Base-by-base conservation (phyloP, 1,140 invertebrate genomes). In the Dolichoris vasculosae region DNA sequence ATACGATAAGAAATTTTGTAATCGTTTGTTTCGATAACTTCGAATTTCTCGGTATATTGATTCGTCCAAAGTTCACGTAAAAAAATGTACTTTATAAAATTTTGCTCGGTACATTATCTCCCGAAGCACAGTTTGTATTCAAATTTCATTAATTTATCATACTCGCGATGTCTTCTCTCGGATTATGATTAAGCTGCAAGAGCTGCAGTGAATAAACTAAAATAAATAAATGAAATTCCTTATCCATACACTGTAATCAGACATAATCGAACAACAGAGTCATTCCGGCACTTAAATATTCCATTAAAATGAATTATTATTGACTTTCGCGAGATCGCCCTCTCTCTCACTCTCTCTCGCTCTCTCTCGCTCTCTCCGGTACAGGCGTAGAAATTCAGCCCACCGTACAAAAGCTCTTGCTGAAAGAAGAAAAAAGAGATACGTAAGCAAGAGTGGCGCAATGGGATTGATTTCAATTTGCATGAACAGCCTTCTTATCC, bases 381-480 rank as follows among this genome's bases (percentile, higher is more conserved):
- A 71, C 11, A 32, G 30, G 75, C 46, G 48, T 0, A 35, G 30
- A 77, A 77, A 77, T n/a, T 63, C 59, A 63, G 30, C 11, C 30
- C 7, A n/a, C 59, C 59, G 30, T 63, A 63, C 59, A 35, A 46
- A 46, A 46, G 43, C 71, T n/a, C 71, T 30, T 2, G 48, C 75
- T 51, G 15, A 30, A 20, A 55, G 46, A 75, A 11, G 26, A 23
- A 38, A 23, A n/a, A 46, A 73, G 20, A n/a, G 38, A 26, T 4
- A n/a, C 26, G 23, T 26, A 38, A 46, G 71, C 38, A 46, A n/a
- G 71, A 75, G n/a, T 30, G 51, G 51, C 23, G 48, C 75, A 75
- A 63, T 26, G 59, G 75, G 55, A 64, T 77, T 51, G 82, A 67
- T 83, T 83, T 83, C 82, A 83, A 83, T 83, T 76, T 76, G 82